A percentile compares a stretch with the other conserved stretches of the same genome.
Evolutionary conservation across 2,888 invertebrate genomes (phyloP).

Genomic region (Pheosia tremula): DNA sequence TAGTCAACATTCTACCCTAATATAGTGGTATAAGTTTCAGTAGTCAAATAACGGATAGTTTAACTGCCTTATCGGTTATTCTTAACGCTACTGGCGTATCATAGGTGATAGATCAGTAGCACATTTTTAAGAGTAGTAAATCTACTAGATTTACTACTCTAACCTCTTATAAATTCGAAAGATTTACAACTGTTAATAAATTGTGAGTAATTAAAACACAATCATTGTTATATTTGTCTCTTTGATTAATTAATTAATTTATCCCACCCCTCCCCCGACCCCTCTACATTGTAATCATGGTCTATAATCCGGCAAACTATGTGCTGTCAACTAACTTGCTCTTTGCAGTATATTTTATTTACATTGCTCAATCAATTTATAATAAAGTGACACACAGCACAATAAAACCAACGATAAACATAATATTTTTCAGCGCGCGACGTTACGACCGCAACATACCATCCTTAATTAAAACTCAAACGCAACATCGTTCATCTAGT

Average conservation of each 20-base stretch:
- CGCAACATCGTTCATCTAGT: conserved; percentile 77
- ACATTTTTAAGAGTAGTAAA: conserved; percentile 3
- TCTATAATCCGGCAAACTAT: too few relatives aligned
- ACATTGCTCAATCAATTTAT: neutral
- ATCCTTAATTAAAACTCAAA: conserved; percentile 76
- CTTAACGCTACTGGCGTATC: neutral
- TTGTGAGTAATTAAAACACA: conserved; percentile 2
- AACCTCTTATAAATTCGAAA: conserved; percentile 3
- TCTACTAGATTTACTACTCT: neutral
- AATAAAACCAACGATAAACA: neutral
- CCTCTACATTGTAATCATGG: too few relatives aligned
- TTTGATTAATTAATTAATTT: neutral
- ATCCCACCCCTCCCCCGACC: too few relatives aligned
- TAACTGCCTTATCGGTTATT: neutral
- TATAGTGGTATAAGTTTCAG: neutral
- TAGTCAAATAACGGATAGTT: neutral
- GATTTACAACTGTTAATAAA: conserved; percentile 1
- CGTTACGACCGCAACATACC: conserved; percentile 65
- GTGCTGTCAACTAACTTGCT: neutral
- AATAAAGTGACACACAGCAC: neutral
- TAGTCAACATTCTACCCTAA: too few relatives aligned
- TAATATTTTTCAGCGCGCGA: conserved; percentile 54
- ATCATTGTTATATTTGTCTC: neutral
- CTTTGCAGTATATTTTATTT: neutral
- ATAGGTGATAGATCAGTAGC: conserved; percentile 1